Conservation (phyloP, 2,888 invertebrate genomes). For the Apoda limacodes region DNA sequence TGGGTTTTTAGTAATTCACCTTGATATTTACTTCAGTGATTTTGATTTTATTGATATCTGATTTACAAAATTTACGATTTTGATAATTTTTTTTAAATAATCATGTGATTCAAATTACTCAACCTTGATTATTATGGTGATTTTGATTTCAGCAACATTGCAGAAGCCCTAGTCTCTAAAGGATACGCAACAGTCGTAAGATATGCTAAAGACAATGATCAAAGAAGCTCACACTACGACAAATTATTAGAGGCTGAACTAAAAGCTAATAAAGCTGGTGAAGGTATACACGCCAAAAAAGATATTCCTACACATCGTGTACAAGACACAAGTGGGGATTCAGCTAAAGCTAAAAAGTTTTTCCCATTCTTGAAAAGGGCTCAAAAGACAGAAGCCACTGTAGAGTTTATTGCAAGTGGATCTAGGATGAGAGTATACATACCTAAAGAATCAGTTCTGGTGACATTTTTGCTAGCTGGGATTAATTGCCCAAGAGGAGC, state of each 20-base stretch:
- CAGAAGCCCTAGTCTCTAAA: slow-evolving; percentile 91
- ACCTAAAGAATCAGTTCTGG: slow-evolving; percentile 91
- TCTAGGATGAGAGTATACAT: slow-evolving; percentile 93
- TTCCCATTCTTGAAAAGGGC: slow-evolving; percentile 94
- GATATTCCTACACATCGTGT: slow-evolving; percentile 85
- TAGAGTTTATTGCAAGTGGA: slow-evolving; percentile 97
- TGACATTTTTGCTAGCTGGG: slow-evolving; percentile 92
- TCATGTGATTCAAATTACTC: too few relatives aligned
- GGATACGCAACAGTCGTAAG: slow-evolving; percentile 94
- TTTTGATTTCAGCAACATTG: slow-evolving; percentile 79
- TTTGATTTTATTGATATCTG: too few relatives aligned
- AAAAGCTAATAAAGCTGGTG: slow-evolving; percentile 86
- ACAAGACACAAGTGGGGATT: slow-evolving; percentile 87
- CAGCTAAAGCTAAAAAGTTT: slow-evolving; percentile 89
- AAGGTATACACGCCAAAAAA: slow-evolving; percentile 88
- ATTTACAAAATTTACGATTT: too few relatives aligned
- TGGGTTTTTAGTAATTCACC: too few relatives aligned
- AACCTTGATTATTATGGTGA: slow-evolving; percentile 7
- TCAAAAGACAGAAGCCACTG: slow-evolving; percentile 89
- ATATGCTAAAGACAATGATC: slow-evolving; percentile 96
- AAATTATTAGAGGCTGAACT: slow-evolving; percentile 92
- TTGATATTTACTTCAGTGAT: too few relatives aligned
- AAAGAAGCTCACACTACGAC: slow-evolving; percentile 94
- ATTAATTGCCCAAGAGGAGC: slow-evolving; percentile 84
- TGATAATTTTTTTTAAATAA: too few relatives aligned